Evolutionary conservation across 2,113 vertebrate genomes (phyloP).

Genomic region (Lates calcarifer): DNA sequence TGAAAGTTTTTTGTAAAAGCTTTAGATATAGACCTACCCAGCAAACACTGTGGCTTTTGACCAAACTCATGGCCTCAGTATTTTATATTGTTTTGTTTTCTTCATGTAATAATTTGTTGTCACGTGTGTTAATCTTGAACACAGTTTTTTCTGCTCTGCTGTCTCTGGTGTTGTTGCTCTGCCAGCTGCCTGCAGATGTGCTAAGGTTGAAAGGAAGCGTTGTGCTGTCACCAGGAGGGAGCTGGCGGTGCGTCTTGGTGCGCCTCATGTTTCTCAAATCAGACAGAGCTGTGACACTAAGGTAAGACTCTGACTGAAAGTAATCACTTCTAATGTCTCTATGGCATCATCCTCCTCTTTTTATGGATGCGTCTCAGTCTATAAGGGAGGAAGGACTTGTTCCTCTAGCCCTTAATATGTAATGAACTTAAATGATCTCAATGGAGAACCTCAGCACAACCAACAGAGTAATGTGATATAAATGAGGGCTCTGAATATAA

Average conservation of each 20-base stretch:
- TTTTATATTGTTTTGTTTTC: neutral
- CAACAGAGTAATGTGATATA: neutral
- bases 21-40: neutral
- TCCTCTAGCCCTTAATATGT: neutral
- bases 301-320: conserved; percentile 24
- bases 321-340: neutral
- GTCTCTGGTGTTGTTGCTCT: neutral
- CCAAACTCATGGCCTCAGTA: neutral
- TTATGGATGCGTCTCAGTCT: neutral
- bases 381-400: neutral
- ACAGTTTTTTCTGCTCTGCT: neutral
- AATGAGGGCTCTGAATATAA: neutral
- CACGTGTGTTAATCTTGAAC: neutral
- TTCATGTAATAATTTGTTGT: neutral
- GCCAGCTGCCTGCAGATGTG: conserved; percentile 40
- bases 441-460: neutral
- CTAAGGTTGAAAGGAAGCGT: conserved; percentile 19
- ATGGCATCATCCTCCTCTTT: neutral
- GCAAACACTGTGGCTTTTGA: neutral
- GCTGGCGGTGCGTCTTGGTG: conserved; percentile 1
- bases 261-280: conserved; percentile 30
- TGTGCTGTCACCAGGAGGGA: conserved; percentile 43
- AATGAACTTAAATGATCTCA: neutral
- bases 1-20: too few relatives aligned
- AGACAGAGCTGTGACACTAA: conserved; percentile 54